These are phyloP conservation scores for Hiodon alosoides DNA, from an alignment of 2,113 vertebrate species.

Conservation along the genomic window DNA sequence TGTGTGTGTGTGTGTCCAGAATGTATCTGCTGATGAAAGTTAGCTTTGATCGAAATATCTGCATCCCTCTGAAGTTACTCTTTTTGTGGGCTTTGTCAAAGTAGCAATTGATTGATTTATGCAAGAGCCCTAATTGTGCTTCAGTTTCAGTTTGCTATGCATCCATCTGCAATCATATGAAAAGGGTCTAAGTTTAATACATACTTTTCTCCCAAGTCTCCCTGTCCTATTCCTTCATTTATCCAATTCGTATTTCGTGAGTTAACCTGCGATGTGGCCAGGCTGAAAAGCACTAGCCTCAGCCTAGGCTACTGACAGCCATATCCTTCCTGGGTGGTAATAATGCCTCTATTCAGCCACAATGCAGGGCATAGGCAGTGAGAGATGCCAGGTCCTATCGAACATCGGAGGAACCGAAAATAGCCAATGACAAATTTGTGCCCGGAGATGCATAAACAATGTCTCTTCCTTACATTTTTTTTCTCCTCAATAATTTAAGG, in stretches of 20 bases:
- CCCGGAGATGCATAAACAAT: conserved; percentile 46
- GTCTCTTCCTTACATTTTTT: conserved; percentile 44
- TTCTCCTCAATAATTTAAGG: conserved; percentile 33
- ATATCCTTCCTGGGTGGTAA: not conserved
- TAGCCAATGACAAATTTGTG: conserved; percentile 38
- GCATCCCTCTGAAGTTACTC: no score
- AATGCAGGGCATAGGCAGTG: not conserved
- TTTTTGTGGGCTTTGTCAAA: no score
- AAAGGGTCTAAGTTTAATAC: no score
- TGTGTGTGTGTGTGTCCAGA: no score
- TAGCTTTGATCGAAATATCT: no score
- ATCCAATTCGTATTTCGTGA: not conserved
- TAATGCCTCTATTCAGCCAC: not conserved
- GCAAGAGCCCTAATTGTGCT: no score
- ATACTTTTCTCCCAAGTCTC: not conserved
- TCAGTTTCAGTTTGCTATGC: no score
- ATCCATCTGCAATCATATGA: no score
- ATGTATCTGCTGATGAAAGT: no score
- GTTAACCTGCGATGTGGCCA: no score
- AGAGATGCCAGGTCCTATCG: conserved; percentile 5
- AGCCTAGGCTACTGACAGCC: not conserved
- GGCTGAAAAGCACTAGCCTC: not conserved
- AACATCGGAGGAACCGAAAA: conserved; percentile 7
- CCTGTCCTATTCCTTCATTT: not conserved
- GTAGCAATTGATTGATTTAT: no score